phyloP scores from a whole-genome alignment of 2,888 invertebrate species.

The Epistrophe eligans region DNA sequence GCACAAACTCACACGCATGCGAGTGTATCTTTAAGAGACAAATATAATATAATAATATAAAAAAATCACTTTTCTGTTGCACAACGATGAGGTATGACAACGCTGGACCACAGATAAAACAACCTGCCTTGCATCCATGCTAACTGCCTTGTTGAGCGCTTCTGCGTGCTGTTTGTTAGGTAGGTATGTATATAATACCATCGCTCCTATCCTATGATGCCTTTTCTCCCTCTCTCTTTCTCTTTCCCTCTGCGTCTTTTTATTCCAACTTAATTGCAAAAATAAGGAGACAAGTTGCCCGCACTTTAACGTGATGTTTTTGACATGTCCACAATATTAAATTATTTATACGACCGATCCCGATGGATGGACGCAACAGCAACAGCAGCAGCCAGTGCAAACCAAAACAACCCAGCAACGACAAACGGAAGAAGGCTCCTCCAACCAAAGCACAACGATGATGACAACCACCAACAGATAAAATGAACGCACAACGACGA shows the following conservation, averaged over 20 bases:
- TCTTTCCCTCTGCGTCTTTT: constrained; percentile 35
- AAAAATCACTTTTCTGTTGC: constrained; percentile 64
- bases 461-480: constrained; percentile 61
- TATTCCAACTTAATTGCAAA: constrained; percentile 77
- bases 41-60: constrained; percentile 2
- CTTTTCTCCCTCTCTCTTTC: not conserved
- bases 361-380: constrained; percentile 32
- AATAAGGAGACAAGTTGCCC: constrained; percentile 79
- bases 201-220: not conserved
- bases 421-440: constrained; percentile 24
- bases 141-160: constrained; percentile 71
- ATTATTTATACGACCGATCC: constrained; percentile 73
- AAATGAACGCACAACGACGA: constrained; percentile 60
- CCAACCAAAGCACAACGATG: constrained; percentile 44
- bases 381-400: not conserved
- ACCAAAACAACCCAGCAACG: not conserved
- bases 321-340: constrained; percentile 78
- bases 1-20: constrained; percentile 27
- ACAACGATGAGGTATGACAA: constrained; percentile 64
- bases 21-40: constrained; percentile 21
- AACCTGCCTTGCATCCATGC: constrained; percentile 58
- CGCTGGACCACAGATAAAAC: constrained; percentile 57
- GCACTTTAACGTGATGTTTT: constrained; percentile 79
- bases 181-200: too few species aligned
- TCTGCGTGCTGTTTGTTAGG: constrained; percentile 37